Evolutionary conservation across 2,888 invertebrate species (phyloP), one percentile per base, ranked within the genome.

Genomic region (Drosophila seclusa): DNA sequence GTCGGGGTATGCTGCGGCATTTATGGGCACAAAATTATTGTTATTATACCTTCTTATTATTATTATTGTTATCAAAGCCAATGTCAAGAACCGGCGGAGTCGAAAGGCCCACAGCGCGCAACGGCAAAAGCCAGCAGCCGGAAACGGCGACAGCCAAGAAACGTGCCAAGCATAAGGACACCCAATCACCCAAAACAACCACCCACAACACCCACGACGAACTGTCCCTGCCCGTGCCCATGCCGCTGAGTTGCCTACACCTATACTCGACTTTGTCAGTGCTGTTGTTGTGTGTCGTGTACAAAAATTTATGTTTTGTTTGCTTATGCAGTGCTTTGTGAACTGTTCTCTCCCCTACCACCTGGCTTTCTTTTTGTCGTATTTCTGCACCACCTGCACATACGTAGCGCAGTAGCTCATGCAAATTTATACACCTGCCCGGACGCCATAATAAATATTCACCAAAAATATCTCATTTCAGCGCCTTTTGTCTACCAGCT

Each of bases 241-340:
- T 24, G 13, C 27, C 27, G 53, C n/a, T 4, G 31, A 13, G 24
- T 58, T 58, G 52, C 82, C 68, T 8, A 16, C 45, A 68, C 60
- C 57, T 59, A 45, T 13, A 36, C 38, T 31, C 21, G 60, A 27
- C 50, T 24, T 29, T 34, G 63, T 27, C 27, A 10, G 32, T 18
- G 10, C 16, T 31, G 32, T 24, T 40, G 36, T 29, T 29, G 24
- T 68, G 53, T 59, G 57, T 68, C 52, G 74, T 71, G 70, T 71
- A 67, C 64, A 80, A 81, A 76, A 85, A 85, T 85, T 85, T 85
- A 85, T 88, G 88, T 83, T 80, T 83, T 86, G 84, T 86, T 86
- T 86, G 87, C 82, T 85, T 86, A 88, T 85, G 89, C 88, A 85
- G 87, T 88, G 84, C 87, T 86, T 81, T 74, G 79, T 62, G 71